These are phyloP conservation scores for Malaclemys terrapin DNA, from an alignment of 2,113 vertebrate genomes.

Conservation along the genomic window DNA sequence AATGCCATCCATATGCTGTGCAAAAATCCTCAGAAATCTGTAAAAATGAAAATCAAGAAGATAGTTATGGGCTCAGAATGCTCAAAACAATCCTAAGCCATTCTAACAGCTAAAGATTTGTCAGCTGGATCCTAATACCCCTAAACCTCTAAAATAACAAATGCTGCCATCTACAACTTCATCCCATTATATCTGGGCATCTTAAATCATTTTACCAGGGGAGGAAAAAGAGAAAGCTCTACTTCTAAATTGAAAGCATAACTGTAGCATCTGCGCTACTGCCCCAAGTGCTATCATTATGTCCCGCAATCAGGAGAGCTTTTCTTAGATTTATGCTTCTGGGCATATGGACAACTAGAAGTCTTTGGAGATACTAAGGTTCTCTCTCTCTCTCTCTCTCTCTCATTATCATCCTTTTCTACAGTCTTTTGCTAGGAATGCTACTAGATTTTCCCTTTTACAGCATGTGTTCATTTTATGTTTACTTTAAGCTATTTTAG, in stretches of 20 bases:
- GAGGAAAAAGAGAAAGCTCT: slow-evolving; percentile 31
- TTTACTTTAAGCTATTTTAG: neutral
- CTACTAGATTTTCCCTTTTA: neutral
- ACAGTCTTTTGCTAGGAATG: neutral
- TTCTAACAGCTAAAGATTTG: slow-evolving; percentile 72
- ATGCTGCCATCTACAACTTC: slow-evolving; percentile 43
- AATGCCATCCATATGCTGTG: slow-evolving; percentile 62
- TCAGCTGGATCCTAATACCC: slow-evolving; percentile 63
- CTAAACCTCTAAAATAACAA: slow-evolving; percentile 67
- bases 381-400: slow-evolving; percentile 40
- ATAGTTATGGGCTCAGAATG: slow-evolving; percentile 53
- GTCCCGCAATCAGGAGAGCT: slow-evolving; percentile 64
- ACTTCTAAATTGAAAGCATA: slow-evolving; percentile 60
- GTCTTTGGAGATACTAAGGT: slow-evolving; percentile 58
- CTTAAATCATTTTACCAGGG: slow-evolving; percentile 57
- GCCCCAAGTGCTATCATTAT: slow-evolving; percentile 66
- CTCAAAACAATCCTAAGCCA: slow-evolving; percentile 56
- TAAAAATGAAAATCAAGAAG: slow-evolving; percentile 66
- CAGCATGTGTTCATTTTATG: neutral
- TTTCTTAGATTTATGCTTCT: slow-evolving; percentile 69
- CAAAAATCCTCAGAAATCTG: slow-evolving; percentile 73
- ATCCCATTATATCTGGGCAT: slow-evolving; percentile 55
- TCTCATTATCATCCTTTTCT: neutral
- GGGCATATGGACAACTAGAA: slow-evolving; percentile 71
- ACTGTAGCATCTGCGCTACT: slow-evolving; percentile 68